A percentile compares a stretch with the other conserved stretches of the same genome.
Conservation (phyloP, 2,888 invertebrate species). For the Griposia aprilina region DNA sequence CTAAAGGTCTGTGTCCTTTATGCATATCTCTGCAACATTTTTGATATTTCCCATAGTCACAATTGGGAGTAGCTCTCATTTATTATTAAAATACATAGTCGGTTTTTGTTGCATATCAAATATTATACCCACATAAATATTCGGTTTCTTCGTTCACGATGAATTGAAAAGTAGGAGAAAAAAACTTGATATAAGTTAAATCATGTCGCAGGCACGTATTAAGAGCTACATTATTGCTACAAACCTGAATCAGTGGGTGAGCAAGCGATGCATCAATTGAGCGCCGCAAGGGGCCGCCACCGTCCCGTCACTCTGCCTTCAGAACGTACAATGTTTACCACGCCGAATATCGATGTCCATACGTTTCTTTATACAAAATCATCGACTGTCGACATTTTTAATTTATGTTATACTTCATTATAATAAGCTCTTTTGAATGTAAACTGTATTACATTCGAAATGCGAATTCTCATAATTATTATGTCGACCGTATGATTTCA, state of each 20-base stretch:
- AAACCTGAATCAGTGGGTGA: slow-evolving; percentile 76
- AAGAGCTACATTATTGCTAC: slow-evolving; percentile 72
- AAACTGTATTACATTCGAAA: slow-evolving; percentile 4
- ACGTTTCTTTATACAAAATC: slow-evolving; percentile 58
- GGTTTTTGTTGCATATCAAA: slow-evolving; percentile 62
- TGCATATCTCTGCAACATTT: slow-evolving; percentile 37
- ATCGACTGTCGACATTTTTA: slow-evolving; percentile 67
- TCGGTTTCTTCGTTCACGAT: slow-evolving; percentile 58
- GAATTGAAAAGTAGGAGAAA: slow-evolving; percentile 67
- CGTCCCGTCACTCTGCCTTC: slow-evolving; percentile 75
- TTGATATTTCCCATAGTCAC: slow-evolving; percentile 53
- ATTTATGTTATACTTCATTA: slow-evolving; percentile 39
- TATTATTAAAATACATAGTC: slow-evolving; percentile 59
- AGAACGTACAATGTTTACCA: slow-evolving; percentile 71
- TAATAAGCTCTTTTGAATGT: slow-evolving; percentile 20
- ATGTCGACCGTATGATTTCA: background rate
- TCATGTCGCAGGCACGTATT: slow-evolving; percentile 66
- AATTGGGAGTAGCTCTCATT: slow-evolving; percentile 60
- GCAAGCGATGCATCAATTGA: slow-evolving; percentile 88
- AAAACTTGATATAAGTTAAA: slow-evolving; percentile 65
- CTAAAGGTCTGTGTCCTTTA: slow-evolving; percentile 23
- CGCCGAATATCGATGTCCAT: slow-evolving; percentile 74
- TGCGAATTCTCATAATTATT: background rate
- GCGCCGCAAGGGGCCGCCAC: slow-evolving; percentile 86
- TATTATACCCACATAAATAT: slow-evolving; percentile 63